Conservation (phyloP, 2,797 vertebrate species). For the Enteromius radiatus region DNA sequence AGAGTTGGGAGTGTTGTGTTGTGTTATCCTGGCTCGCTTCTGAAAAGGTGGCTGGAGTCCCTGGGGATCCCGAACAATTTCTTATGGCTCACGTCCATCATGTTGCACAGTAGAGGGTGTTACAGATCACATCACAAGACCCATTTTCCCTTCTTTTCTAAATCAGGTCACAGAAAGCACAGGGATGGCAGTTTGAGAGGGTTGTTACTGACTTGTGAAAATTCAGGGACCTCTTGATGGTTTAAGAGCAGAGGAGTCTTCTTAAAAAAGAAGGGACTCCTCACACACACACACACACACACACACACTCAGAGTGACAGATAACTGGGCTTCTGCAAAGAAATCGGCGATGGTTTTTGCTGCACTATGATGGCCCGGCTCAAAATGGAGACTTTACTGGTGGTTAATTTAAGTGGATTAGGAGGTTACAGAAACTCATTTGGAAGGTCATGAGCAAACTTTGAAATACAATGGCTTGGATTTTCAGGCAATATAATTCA, state of each 20-base stretch:
- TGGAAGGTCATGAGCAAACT: conserved; percentile 62
- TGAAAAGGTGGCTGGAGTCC: conserved; percentile 45
- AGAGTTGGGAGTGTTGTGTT: conserved; percentile 43
- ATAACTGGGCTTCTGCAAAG: conserved; percentile 43
- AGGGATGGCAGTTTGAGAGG: conserved; percentile 36
- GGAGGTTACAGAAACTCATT: conserved; percentile 65
- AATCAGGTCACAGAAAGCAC: conserved; percentile 44
- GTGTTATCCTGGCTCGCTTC: conserved; percentile 29
- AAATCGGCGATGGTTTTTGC: conserved; percentile 53
- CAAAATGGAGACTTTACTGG: conserved; percentile 57
- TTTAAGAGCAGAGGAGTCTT: conserved; percentile 37
- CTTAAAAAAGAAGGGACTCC: conserved; percentile 34
- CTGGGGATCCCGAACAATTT: conserved; percentile 45
- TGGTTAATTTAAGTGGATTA: conserved; percentile 68
- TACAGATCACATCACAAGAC: conserved; percentile 52
- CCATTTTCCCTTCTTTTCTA: conserved; percentile 45
- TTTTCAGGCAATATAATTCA: conserved; percentile 59
- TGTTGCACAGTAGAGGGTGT: conserved; percentile 49
- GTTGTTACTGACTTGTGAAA: conserved; percentile 35
- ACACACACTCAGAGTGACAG: conserved; percentile 18
- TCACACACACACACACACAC: neutral
- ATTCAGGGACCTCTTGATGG: conserved; percentile 41
- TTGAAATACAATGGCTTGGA: conserved; percentile 60
- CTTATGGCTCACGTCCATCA: conserved; percentile 50
- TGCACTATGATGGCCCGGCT: conserved; percentile 49